Base-by-base conservation (phyloP, 2,797 vertebrate genomes). In the Gallirallus australis region DNA sequence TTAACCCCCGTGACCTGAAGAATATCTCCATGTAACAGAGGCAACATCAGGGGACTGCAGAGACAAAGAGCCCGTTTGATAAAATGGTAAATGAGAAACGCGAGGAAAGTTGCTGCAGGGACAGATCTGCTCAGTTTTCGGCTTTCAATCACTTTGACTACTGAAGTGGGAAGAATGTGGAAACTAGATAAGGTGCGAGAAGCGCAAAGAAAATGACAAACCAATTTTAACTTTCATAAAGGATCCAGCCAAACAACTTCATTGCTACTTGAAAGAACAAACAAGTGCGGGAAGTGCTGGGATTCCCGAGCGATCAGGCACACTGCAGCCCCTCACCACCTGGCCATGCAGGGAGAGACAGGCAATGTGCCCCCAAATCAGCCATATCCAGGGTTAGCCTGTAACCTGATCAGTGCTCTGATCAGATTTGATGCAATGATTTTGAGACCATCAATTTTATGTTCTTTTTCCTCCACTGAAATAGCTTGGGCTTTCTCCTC, bases 1-100 rank as follows among this genome's bases (percentile, higher is more conserved):
- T 96, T 98, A 98, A 98, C 98, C 98, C 93, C 94, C 64, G 93
- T 98, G 98, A 98, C 98, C 98, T 97, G 98, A 98, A 97, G 98
- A 98, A 97, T 97, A 98, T 98, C 98, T 97, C 97, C 95, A 77
- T 98, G 96, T 90, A 97, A 97, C 92, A 93, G 96, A 97, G 96
- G 97, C 97, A 98, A 93, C 93, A 96, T 96, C 94, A 97, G 97
- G 96, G 96, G 96, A 97, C 92, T 21, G 61, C 79, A 70, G 95
- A 95, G 98, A 99, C 98, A 98, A 98, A 98, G 97, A 98, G 98
- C 82, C 90, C 3, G 47, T 98, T 98, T 98, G 98, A 98, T 98
- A 97, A 96, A 94, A 97, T 47, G 90, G 98, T 97, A 97, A 98
- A 98, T 97, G 98, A 97, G 98, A 98, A 98, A 98, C 2, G 95